Percentiles rank a stretch among this genome's conserved stretches.
Conservation (phyloP, 2,797 vertebrate species). For the Xerus rutilus region DNA sequence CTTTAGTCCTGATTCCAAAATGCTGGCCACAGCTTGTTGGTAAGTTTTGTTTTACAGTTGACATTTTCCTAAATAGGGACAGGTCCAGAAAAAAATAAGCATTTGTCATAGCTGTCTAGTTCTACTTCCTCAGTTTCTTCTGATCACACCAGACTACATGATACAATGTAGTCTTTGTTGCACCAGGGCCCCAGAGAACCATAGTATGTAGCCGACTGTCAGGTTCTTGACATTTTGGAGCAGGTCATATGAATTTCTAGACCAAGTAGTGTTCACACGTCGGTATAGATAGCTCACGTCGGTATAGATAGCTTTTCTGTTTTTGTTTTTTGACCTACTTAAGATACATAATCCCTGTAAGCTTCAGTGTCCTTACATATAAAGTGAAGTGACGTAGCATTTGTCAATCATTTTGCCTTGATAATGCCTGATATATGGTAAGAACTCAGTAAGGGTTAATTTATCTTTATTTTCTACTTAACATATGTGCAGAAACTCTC, state of each 20-base stretch:
- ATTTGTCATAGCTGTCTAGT: neutral
- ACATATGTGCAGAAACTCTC: neutral
- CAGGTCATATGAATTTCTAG: neutral
- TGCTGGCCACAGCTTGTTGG: constrained; percentile 97
- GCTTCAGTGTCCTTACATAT: neutral
- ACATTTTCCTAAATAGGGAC: neutral
- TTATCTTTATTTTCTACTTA: constrained; percentile 18
- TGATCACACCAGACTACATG: neutral
- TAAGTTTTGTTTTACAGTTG: constrained; percentile 84
- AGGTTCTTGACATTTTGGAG: neutral
- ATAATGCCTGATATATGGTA: neutral
- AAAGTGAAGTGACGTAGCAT: neutral
- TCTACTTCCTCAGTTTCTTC: neutral
- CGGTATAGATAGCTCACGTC: neutral
- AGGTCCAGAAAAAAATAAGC: neutral
- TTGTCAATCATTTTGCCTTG: constrained; percentile 32
- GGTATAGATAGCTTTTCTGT: neutral
- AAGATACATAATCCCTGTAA: neutral
- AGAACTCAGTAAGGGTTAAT: neutral
- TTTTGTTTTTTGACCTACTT: neutral
- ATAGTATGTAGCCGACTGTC: neutral
- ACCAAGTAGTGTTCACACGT: neutral
- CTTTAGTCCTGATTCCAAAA: constrained; percentile 96
- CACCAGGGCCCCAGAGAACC: neutral
- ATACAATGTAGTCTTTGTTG: neutral